Evolutionary conservation across 2,797 vertebrate species (phyloP), one percentile per base, ranked within the genome.

Genomic region (Basileuterus tristriatus): DNA sequence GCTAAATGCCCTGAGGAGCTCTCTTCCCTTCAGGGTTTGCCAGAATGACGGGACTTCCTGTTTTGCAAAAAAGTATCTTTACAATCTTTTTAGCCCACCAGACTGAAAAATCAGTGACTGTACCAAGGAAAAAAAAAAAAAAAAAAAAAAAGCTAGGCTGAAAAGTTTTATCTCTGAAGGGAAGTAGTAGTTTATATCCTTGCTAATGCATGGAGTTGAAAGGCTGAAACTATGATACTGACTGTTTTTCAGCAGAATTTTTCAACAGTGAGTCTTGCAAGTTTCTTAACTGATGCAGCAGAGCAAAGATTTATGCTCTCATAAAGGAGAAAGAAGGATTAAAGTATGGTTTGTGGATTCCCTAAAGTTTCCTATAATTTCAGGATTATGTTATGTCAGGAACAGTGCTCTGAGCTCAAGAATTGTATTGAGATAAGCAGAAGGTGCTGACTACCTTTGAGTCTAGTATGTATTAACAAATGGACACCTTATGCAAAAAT

Each of bases 241-340:
- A 15, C 7, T 49, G 5, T 30, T 39, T 75, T 84, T 77, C 34
- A 65, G 24, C 36, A 58, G 15, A 63, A 60, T 63, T 87, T 59
- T 83, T 12, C 3, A 71, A 3, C 9, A 5, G 0, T 18, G 49
- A 27, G 7, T 60, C 24, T 20, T 6, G 2, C 8, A 53, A 12
- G 3, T 46, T 81, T 71, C 23, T 59, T 53, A 68, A 49, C 8
- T 74, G 5, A 39, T 52, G 17, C 10, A 55, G 15, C 15, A 64
- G 14, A 52, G 29, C 36, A 74, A 59, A 53, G 32, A 74, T 34
- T 47, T 77, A 43, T n/a, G 6, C 21, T 87, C 47, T 67, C 43
- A 32, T 21, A 63, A 39, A 60, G 15, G 21, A 56, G 11, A 8
- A 69, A 44, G 68, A 32, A 47, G 3, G 6, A 52, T n/a, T 83